Conservation (phyloP, 2,113 vertebrate genomes). For the Thermophis baileyi region DNA sequence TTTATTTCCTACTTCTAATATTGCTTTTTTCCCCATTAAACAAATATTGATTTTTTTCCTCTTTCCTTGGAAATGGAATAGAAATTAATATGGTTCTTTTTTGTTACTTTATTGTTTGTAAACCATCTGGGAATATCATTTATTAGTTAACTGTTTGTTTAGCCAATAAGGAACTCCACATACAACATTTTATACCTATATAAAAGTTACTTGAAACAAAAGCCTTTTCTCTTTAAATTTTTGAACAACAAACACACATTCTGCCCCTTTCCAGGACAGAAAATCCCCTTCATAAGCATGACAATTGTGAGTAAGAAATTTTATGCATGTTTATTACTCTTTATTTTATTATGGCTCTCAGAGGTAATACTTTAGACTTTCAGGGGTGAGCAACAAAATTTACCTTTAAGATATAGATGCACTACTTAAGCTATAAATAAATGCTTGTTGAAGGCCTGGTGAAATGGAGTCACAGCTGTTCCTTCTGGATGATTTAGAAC, state of each 20-base stretch:
- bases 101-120: slow-evolving; percentile 50
- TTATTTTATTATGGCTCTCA: neutral
- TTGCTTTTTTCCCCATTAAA: slow-evolving; percentile 60
- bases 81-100: slow-evolving; percentile 51
- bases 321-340: neutral
- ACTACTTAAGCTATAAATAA: neutral
- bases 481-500: neutral
- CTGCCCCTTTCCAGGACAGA: neutral
- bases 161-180: slow-evolving; percentile 39
- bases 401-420: neutral
- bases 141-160: slow-evolving; percentile 42
- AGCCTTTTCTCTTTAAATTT: slow-evolving; percentile 41
- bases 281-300: slow-evolving; percentile 13
- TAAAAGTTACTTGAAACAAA: slow-evolving; percentile 43
- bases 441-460: neutral
- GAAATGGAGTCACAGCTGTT: neutral
- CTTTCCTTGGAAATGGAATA: slow-evolving; percentile 43
- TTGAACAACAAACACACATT: slow-evolving; percentile 24
- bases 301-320: neutral
- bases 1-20: slow-evolving; percentile 27
- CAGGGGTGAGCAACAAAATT: neutral
- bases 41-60: slow-evolving; percentile 63
- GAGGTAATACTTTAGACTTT: neutral
- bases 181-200: slow-evolving; percentile 30
- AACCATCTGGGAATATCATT: slow-evolving; percentile 28